phyloP scores from a whole-genome alignment of 2,113 vertebrate genomes.

The Gulo gulo region DNA sequence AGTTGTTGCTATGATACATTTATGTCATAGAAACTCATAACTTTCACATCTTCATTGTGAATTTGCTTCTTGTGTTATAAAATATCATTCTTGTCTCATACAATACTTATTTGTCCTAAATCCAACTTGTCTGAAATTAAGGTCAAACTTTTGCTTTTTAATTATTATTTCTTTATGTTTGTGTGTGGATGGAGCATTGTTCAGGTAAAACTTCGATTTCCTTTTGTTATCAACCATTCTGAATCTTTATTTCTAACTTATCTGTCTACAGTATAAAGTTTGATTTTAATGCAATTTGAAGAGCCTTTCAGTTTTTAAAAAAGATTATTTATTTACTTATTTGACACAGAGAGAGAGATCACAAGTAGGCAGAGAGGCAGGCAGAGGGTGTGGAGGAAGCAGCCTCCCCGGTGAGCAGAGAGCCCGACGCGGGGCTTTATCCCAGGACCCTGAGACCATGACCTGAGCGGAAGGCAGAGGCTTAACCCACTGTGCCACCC shows the following conservation, averaged over 20 bases:
- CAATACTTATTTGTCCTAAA: background rate
- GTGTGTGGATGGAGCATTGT: background rate
- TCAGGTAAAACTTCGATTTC: background rate
- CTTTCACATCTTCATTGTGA: background rate
- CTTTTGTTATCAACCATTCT: background rate
- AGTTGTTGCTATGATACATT: background rate
- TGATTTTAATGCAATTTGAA: background rate
- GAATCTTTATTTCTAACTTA: background rate
- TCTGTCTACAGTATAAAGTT: background rate
- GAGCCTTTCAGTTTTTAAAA: background rate
- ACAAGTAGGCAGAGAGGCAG: too few relatives aligned
- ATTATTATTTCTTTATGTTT: background rate
- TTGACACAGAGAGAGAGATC: too few relatives aligned
- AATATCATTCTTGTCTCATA: background rate
- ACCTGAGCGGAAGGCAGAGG: too few relatives aligned
- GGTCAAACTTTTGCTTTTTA: background rate
- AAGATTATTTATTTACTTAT: too few relatives aligned
- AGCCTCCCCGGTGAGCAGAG: too few relatives aligned
- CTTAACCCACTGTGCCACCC: too few relatives aligned
- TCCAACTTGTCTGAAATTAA: background rate
- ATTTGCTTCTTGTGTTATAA: background rate
- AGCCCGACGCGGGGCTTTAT: too few relatives aligned
- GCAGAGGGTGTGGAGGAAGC: too few relatives aligned
- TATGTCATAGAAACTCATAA: background rate
- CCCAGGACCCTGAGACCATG: too few relatives aligned